Percentiles rank a stretch among this genome's conserved stretches.
Evolutionary conservation across 2,888 invertebrate species (phyloP).

Genomic region (Agrochola lychnidis): DNA sequence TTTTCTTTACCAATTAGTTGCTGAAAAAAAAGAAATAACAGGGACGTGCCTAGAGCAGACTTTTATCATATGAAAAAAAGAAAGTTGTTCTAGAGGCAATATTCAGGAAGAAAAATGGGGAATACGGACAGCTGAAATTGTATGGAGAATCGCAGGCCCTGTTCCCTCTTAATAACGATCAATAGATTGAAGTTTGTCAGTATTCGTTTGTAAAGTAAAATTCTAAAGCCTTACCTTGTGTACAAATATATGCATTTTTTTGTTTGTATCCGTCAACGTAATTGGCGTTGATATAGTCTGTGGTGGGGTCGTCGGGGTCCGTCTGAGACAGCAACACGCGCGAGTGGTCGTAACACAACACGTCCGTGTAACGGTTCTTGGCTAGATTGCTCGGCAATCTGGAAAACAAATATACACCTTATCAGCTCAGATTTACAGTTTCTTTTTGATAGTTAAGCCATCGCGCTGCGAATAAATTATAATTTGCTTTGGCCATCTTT

Average conservation of each 20-base stretch:
- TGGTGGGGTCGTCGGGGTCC: slow-evolving; percentile 93
- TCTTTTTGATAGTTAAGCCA: not conserved
- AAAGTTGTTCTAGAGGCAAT: too few species aligned
- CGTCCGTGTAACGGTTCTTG: slow-evolving; percentile 98
- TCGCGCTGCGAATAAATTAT: not conserved
- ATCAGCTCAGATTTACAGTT: not conserved
- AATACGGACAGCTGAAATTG: too few species aligned
- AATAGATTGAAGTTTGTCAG: not conserved
- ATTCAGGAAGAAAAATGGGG: too few species aligned
- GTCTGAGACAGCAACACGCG: slow-evolving; percentile 95
- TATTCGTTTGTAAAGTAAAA: not conserved
- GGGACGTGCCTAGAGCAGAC: too few species aligned
- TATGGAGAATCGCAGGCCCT: too few species aligned
- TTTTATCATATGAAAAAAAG: too few species aligned
- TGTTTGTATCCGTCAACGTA: slow-evolving; percentile 99
- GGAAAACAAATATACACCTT: slow-evolving; percentile 35
- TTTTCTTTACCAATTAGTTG: too few species aligned
- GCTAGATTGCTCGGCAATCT: slow-evolving; percentile 92
- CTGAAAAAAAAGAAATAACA: too few species aligned
- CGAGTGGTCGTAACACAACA: slow-evolving; percentile 98
- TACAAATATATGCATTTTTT: slow-evolving; percentile 99
- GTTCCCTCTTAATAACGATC: too few species aligned
- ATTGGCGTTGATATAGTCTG: slow-evolving; percentile 99
- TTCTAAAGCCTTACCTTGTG: slow-evolving; percentile 94
- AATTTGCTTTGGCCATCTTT: not conserved